Evolutionary conservation across 2,113 vertebrate genomes (phyloP).

Genomic region (Mesoclemmys tuberculata): DNA sequence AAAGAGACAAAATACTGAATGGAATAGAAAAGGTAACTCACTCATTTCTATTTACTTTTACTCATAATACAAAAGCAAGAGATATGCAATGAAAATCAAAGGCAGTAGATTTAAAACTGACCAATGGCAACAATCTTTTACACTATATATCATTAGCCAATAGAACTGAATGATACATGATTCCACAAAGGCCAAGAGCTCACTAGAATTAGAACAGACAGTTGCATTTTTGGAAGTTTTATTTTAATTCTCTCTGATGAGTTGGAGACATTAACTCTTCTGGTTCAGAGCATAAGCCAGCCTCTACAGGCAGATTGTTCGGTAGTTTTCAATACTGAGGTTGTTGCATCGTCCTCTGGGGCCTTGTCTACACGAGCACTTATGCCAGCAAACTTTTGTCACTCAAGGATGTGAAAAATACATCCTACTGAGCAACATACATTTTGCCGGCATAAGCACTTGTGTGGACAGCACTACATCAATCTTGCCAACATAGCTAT

Average conservation of each 20-base stretch:
- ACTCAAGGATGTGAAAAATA: too few species aligned
- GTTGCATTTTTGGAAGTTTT: neutral
- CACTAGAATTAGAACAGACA: neutral
- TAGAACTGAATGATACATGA: neutral
- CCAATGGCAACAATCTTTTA: neutral
- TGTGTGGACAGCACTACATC: too few species aligned
- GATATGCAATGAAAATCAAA: neutral
- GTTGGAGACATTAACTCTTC: neutral
- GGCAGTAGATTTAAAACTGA: neutral
- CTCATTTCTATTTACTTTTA: neutral
- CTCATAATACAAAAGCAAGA: neutral
- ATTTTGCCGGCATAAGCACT: too few species aligned
- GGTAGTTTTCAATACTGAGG: neutral
- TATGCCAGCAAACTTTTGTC: too few species aligned
- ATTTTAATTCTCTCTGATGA: neutral
- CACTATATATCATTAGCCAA: neutral
- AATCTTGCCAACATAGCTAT: too few species aligned
- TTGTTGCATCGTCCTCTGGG: neutral
- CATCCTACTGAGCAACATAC: too few species aligned
- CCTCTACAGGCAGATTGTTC: neutral
- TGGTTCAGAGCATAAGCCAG: neutral
- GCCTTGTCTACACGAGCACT: too few species aligned
- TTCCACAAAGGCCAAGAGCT: rapidly evolving
- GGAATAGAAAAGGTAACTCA: neutral
- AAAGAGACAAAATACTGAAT: neutral